A percentile compares a stretch with the other conserved stretches of the same genome.
These are phyloP conservation scores for Microcebus lehilahytsara DNA, from an alignment of 2,113 vertebrate genomes.

Conservation along the genomic window DNA sequence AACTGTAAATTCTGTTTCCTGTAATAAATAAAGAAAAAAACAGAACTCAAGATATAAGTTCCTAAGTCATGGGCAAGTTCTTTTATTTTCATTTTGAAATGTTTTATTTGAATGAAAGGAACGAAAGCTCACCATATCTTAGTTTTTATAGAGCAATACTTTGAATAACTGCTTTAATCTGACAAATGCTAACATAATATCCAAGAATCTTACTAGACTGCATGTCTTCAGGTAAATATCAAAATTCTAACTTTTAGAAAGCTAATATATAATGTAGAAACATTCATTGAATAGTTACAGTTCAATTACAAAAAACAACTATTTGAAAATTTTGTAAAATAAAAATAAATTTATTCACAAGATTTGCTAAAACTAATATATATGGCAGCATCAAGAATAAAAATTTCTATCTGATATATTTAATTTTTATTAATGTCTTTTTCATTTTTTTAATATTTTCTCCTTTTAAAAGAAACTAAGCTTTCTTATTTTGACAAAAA, in stretches of 20 bases:
- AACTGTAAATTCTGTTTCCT: background rate
- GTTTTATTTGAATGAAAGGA: background rate
- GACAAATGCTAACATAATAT: background rate
- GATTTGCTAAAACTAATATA: background rate
- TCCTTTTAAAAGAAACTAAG: background rate
- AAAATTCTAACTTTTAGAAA: background rate
- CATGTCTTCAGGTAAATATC: background rate
- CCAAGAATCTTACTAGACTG: background rate
- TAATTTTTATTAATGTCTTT: background rate
- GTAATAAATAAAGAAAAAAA: background rate
- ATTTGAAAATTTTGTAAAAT: background rate
- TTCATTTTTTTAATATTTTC: background rate
- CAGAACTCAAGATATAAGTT: background rate
- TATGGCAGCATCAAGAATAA: background rate
- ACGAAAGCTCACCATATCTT: background rate
- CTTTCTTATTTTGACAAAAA: background rate
- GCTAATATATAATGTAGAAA: background rate
- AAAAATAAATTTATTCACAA: background rate
- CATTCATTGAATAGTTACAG: background rate
- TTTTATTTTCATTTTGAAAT: background rate
- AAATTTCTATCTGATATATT: background rate
- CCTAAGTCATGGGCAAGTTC: accelerated
- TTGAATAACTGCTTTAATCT: background rate
- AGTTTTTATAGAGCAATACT: background rate
- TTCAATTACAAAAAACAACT: background rate